Percentiles rank a stretch among this genome's conserved stretches.
These are phyloP conservation scores for Drosophila mercatorum DNA, from an alignment of 2,888 invertebrate species.

Conservation along the genomic window DNA sequence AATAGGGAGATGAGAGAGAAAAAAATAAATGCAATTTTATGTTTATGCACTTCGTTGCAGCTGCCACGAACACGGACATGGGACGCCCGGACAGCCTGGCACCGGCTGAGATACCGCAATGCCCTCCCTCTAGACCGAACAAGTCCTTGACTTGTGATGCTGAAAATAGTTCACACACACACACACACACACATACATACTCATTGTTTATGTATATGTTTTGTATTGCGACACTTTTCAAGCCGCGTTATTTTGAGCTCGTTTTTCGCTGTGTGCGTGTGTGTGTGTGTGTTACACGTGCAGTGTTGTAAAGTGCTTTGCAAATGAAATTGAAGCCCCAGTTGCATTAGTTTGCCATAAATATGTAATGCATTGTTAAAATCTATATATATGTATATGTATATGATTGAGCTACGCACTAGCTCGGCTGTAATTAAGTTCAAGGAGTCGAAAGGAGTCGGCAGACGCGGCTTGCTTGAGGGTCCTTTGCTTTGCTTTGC, in stretches of 20 bases:
- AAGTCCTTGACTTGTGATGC: conserved; percentile 59
- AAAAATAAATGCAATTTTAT: conserved; percentile 51
- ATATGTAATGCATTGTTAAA: conserved; percentile 3
- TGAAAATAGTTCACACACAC: conserved; percentile 50
- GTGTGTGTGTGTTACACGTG: not conserved
- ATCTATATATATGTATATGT: not conserved
- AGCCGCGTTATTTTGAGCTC: conserved; percentile 39
- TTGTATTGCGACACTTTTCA: conserved; percentile 53
- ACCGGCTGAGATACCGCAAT: conserved; percentile 26
- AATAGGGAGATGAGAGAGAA: conserved; percentile 7
- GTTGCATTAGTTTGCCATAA: conserved; percentile 6
- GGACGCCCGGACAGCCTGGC: conserved; percentile 28
- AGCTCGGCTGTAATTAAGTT: conserved; percentile 6
- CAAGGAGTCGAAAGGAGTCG: not conserved
- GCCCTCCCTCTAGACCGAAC: not conserved
- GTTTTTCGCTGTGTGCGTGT: not conserved
- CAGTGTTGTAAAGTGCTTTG: conserved; percentile 14
- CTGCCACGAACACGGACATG: conserved; percentile 47
- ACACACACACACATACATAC: conserved; percentile 1
- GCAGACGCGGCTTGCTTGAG: not conserved
- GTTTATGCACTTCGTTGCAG: conserved; percentile 69
- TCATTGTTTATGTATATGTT: conserved; percentile 16
- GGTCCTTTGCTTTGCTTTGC: conserved; percentile 12
- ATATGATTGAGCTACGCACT: not conserved
- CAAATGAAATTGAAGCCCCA: conserved; percentile 7